Percentiles rank a stretch among this genome's conserved stretches.
These are phyloP conservation scores for Arge pagana DNA, from an alignment of 2,888 invertebrate genomes.

Conservation along the genomic window DNA sequence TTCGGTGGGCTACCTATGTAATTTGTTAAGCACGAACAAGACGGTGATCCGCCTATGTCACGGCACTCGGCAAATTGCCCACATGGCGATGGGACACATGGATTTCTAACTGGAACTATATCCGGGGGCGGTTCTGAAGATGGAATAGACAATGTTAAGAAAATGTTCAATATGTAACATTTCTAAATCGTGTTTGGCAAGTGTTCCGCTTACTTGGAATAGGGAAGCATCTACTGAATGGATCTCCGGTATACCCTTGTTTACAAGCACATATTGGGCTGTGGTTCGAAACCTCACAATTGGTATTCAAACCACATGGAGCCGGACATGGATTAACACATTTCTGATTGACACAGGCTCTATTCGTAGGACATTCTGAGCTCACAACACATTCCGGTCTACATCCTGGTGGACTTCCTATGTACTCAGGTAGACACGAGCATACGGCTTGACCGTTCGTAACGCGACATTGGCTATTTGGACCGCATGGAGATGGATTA, in stretches of 20 bases:
- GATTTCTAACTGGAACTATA: slow-evolving; percentile 27
- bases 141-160: too few species aligned
- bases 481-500: slow-evolving; percentile 55
- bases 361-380: slow-evolving; percentile 56
- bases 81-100: slow-evolving; percentile 58
- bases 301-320: slow-evolving; percentile 50
- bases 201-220: slow-evolving; percentile 10
- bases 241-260: slow-evolving; percentile 56
- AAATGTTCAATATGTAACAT: background rate
- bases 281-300: slow-evolving; percentile 53
- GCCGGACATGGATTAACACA: slow-evolving; percentile 56
- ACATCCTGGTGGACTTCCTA: slow-evolving; percentile 55
- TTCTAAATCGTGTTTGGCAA: background rate
- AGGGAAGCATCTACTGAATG: slow-evolving; percentile 40
- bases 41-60: slow-evolving; percentile 60
- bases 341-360: slow-evolving; percentile 58
- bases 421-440: slow-evolving; percentile 53
- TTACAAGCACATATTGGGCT: slow-evolving; percentile 58
- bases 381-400: slow-evolving; percentile 59
- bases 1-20: slow-evolving; percentile 71
- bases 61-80: slow-evolving; percentile 68
- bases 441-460: slow-evolving; percentile 58
- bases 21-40: slow-evolving; percentile 65
- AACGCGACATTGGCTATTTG: slow-evolving; percentile 60
- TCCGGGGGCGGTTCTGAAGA: slow-evolving; percentile 19